Evolutionary conservation across 2,888 invertebrate species (phyloP).

Genomic region (Cheilosia scutellata): DNA sequence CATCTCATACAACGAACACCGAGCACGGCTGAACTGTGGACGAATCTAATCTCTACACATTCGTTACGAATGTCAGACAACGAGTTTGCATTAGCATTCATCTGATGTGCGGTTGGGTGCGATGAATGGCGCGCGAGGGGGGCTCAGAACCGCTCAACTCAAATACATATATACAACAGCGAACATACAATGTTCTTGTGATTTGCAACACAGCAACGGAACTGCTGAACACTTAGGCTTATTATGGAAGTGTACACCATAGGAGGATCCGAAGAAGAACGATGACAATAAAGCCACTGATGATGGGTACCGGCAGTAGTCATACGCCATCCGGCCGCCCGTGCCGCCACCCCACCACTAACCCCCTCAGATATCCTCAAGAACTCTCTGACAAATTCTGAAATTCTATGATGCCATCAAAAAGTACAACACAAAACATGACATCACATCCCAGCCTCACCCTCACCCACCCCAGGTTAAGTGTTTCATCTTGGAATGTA

Average conservation of each 20-base stretch:
- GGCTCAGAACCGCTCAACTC: slow-evolving; percentile 54
- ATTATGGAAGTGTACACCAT: slow-evolving; percentile 50
- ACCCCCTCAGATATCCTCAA: slow-evolving; percentile 14
- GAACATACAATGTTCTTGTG: slow-evolving; percentile 62
- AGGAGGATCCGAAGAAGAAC: slow-evolving; percentile 41
- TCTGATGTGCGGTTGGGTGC: slow-evolving; percentile 72
- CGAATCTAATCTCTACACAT: slow-evolving; percentile 75
- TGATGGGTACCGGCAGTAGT: slow-evolving; percentile 61
- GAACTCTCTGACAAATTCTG: slow-evolving; percentile 64
- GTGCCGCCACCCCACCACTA: slow-evolving; percentile 11
- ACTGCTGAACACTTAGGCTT: slow-evolving; percentile 75
- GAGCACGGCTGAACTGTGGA: slow-evolving; percentile 61
- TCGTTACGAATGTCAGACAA: slow-evolving; percentile 75
- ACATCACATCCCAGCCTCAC: slow-evolving; percentile 56
- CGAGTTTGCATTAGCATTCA: slow-evolving; percentile 75
- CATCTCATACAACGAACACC: slow-evolving; percentile 11
- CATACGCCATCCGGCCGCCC: slow-evolving; percentile 6
- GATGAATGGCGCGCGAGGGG: neutral
- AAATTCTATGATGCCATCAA: slow-evolving; percentile 75
- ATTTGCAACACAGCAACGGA: slow-evolving; percentile 67
- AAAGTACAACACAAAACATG: slow-evolving; percentile 76
- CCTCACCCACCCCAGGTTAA: slow-evolving; percentile 58
- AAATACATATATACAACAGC: slow-evolving; percentile 32
- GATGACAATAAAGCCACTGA: slow-evolving; percentile 73
- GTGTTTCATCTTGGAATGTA: slow-evolving; percentile 75